Conservation (phyloP, 2,797 vertebrate genomes). For the Bryconaethiops microstoma region DNA sequence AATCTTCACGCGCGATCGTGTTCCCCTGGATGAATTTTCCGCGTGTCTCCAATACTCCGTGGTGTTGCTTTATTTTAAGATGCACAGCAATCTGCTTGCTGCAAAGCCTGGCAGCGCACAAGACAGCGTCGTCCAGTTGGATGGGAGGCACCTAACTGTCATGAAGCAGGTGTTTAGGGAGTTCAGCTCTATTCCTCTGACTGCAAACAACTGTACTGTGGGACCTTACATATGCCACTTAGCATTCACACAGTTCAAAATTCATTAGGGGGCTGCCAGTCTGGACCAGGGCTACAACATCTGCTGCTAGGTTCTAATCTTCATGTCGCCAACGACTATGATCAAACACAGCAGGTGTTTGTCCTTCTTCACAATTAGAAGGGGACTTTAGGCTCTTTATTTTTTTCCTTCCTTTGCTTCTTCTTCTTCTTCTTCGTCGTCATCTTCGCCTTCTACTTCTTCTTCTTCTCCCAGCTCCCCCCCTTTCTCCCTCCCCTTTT, state of each 20-base stretch:
- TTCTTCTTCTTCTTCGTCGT: not conserved
- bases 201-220: constrained; percentile 73
- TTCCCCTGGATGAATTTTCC: constrained; percentile 47
- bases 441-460: not conserved
- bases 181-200: constrained; percentile 67
- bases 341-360: constrained; percentile 78
- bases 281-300: constrained; percentile 76
- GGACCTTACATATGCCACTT: constrained; percentile 81
- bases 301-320: constrained; percentile 78
- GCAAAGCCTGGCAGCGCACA: constrained; percentile 57
- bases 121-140: constrained; percentile 62
- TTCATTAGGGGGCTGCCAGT: constrained; percentile 78
- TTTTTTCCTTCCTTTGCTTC: not conserved
- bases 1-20: constrained; percentile 44
- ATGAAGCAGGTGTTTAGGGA: constrained; percentile 74
- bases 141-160: constrained; percentile 69
- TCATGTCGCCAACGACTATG: constrained; percentile 78
- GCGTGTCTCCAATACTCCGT: constrained; percentile 45
- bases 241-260: constrained; percentile 79
- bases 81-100: constrained; percentile 53
- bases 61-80: constrained; percentile 58
- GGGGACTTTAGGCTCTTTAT: constrained; percentile 1
- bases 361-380: constrained; percentile 58
- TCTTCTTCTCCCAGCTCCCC: not conserved
- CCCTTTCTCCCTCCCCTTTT: not conserved